These are phyloP conservation scores for Pristiophorus japonicus DNA, from an alignment of 2,113 vertebrate species.

Conservation along the genomic window DNA sequence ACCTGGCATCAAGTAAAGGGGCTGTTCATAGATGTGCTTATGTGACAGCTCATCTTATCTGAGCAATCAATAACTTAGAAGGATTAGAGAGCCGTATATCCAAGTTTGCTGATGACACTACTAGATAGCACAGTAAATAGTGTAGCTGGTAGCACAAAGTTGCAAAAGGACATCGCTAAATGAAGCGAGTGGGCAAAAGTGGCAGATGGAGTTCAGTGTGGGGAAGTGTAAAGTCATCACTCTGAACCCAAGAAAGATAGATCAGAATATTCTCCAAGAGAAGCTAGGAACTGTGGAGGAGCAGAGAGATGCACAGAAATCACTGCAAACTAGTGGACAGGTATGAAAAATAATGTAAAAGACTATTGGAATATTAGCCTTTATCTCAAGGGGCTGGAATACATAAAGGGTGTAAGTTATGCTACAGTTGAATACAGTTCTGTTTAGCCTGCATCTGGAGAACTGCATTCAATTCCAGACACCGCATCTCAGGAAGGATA, in stretches of 20 bases:
- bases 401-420: background rate
- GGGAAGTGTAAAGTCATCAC: background rate
- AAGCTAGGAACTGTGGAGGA: background rate
- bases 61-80: too few species aligned
- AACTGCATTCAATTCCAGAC: background rate
- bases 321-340: background rate
- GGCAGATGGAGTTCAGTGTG: background rate
- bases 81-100: background rate
- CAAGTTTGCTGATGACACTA: background rate
- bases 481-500: background rate
- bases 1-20: too few species aligned
- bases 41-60: too few species aligned
- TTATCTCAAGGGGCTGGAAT: background rate
- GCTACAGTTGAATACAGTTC: background rate
- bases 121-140: background rate
- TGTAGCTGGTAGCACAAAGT: background rate
- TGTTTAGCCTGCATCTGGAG: background rate
- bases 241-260: background rate
- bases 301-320: background rate
- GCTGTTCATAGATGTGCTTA: too few species aligned
- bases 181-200: background rate
- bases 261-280: background rate
- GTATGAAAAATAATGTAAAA: background rate
- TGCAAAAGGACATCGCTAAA: background rate
- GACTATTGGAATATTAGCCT: background rate